Conservation (phyloP, 2,888 invertebrate species). For the Agriopis leucophaearia region DNA sequence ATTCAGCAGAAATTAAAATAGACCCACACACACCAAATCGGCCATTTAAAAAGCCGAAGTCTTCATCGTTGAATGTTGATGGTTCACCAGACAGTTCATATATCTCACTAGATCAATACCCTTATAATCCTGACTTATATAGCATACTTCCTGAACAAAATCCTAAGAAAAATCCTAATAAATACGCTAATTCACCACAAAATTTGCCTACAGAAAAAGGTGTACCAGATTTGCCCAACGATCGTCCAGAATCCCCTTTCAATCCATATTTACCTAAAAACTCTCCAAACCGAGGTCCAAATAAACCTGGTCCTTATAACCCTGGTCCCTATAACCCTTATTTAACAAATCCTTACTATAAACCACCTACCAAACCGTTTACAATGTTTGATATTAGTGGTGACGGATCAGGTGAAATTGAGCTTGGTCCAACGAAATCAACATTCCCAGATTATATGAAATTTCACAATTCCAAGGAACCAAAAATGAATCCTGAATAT, state of each 20-base stretch:
- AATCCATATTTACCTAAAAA: conserved; percentile 2
- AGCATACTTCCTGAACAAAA: not conserved
- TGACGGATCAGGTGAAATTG: conserved; percentile 12
- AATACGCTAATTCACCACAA: conserved; percentile 3
- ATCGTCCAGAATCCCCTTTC: not conserved
- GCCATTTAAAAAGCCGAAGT: not conserved
- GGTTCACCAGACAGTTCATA: not conserved
- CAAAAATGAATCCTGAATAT: not conserved
- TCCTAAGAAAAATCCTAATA: not conserved
- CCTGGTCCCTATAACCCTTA: not conserved
- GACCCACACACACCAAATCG: not conserved
- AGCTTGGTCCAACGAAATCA: not conserved
- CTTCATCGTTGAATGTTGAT: not conserved
- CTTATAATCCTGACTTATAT: not conserved
- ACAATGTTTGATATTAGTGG: not conserved
- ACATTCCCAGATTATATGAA: not conserved
- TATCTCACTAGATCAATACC: not conserved
- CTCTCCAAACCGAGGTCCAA: not conserved
- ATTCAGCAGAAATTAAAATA: conserved; percentile 2
- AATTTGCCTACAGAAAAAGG: conserved; percentile 3
- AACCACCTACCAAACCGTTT: not conserved
- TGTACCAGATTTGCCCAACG: not conserved
- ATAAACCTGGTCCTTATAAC: not conserved
- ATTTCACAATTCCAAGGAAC: not conserved
- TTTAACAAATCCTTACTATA: not conserved